Percentiles rank a stretch among this genome's conserved stretches.
Conservation (phyloP, 2,797 vertebrate species). For the Eidolon dupreanum region DNA sequence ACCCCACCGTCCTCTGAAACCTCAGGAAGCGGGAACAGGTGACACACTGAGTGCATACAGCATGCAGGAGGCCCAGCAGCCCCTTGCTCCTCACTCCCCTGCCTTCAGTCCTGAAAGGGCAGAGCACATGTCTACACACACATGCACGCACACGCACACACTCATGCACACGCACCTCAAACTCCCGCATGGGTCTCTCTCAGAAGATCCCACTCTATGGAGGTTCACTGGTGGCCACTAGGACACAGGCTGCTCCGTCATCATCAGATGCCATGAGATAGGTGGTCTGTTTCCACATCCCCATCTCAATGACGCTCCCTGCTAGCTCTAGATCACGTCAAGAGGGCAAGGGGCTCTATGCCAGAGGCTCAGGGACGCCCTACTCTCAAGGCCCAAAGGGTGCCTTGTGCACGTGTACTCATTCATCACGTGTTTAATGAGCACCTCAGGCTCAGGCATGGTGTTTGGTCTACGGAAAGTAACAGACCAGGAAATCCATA, state of each 20-base stretch:
- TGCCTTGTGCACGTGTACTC: accelerated
- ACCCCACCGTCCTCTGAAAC: neutral
- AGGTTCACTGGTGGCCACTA: neutral
- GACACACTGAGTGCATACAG: accelerated
- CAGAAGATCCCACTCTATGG: neutral
- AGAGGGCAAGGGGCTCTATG: neutral
- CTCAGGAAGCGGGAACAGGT: neutral
- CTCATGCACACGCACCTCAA: neutral
- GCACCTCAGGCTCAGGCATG: accelerated
- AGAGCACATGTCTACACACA: neutral
- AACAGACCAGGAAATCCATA: neutral
- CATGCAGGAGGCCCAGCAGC: accelerated
- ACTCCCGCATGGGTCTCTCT: neutral
- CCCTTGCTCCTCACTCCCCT: neutral
- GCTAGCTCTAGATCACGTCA: accelerated
- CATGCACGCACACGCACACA: no score
- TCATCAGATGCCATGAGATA: neutral
- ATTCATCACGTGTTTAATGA: neutral
- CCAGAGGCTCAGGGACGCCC: neutral
- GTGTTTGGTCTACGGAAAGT: neutral
- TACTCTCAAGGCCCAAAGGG: neutral
- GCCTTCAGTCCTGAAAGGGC: neutral
- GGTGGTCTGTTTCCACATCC: neutral
- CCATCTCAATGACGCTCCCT: accelerated
- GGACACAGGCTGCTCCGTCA: neutral